These are phyloP conservation scores for Cydia pomonella DNA, from an alignment of 1,140 invertebrate species.

Conservation along the genomic window DNA sequence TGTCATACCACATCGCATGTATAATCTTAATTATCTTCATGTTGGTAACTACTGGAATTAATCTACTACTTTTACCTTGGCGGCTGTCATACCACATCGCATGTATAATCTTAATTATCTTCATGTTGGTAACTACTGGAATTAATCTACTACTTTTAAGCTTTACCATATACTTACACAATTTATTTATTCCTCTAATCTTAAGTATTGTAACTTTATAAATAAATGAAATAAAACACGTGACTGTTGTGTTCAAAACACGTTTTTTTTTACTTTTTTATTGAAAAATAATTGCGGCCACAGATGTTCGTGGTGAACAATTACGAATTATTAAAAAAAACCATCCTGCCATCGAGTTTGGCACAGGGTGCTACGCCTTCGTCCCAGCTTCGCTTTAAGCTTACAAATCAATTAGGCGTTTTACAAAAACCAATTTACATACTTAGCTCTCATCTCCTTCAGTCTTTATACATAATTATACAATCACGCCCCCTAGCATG, in stretches of 20 bases:
- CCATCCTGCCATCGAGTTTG: slow-evolving; percentile 45
- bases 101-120: too few species aligned
- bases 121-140: neutral
- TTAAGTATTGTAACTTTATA: neutral
- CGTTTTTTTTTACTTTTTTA: slow-evolving; percentile 76
- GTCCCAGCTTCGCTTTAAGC: slow-evolving; percentile 33
- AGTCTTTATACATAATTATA: slow-evolving; percentile 59
- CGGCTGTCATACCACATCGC: too few species aligned
- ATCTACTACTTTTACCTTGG: too few species aligned
- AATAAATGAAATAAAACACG: slow-evolving; percentile 56
- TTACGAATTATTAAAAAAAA: slow-evolving; percentile 50
- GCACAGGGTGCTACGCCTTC: slow-evolving; percentile 33
- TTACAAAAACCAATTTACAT: slow-evolving; percentile 51
- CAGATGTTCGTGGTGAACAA: slow-evolving; percentile 60
- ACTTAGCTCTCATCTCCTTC: slow-evolving; percentile 44
- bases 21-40: too few species aligned
- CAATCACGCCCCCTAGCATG: slow-evolving; percentile 33
- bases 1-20: too few species aligned
- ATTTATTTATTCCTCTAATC: slow-evolving; percentile 9
- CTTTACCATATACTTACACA: neutral
- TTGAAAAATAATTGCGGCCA: slow-evolving; percentile 73
- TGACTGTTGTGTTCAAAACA: slow-evolving; percentile 76
- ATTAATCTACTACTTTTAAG: neutral
- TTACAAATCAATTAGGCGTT: slow-evolving; percentile 33
- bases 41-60: too few species aligned